Base-by-base conservation (phyloP, 2,797 vertebrate species). In the Sibirionetta formosa region DNA sequence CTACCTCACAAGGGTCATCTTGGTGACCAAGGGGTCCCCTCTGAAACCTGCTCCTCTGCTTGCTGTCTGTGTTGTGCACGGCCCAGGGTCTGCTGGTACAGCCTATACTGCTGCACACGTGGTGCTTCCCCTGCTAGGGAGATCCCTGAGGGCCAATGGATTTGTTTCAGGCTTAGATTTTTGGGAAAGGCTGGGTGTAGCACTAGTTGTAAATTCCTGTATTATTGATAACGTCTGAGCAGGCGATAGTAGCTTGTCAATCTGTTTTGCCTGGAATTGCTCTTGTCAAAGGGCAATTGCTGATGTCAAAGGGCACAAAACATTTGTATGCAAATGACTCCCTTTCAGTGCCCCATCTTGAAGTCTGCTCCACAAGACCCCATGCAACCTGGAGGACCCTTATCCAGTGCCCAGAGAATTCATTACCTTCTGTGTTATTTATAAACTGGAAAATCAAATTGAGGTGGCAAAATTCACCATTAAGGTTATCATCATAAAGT, bases 51-150 rank as follows among this genome's bases (percentile, higher is more conserved):
- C 2, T 75, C 3, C 27, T 46, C 66, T 29, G 26, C 48, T 27
- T 38, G 26, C 18, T 53, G 35, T 38, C 10, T 48, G 33, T 10
- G 12, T 19, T 3, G 19, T 23, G 46, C 29, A 26, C 20, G 79
- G 10, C 11, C 15, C 14, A 31, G 0, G 0, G 5, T 40, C 27
- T 88, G 7, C 46, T 65, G 11, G 18, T n/a, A 17, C 8, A 69
- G 29, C 65, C 57, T 24, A 10, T 33, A 20, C 16, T 60, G n/a
- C 33, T 44, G 56, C 24, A 68, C 38, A 24, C 0, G 0, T 11
- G 4, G 11, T 50, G 7, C 18, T 51, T 15, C 29, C 13, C 2
- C 16, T 44, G 14, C 36, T 51, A 36, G 7, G 11, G 36, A 54
- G 15, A 51, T 42, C 26, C 14, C 23, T 33, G 60, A 31, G 23